Base-by-base conservation (phyloP, 2,888 invertebrate genomes). In the Tipula lateralis region DNA sequence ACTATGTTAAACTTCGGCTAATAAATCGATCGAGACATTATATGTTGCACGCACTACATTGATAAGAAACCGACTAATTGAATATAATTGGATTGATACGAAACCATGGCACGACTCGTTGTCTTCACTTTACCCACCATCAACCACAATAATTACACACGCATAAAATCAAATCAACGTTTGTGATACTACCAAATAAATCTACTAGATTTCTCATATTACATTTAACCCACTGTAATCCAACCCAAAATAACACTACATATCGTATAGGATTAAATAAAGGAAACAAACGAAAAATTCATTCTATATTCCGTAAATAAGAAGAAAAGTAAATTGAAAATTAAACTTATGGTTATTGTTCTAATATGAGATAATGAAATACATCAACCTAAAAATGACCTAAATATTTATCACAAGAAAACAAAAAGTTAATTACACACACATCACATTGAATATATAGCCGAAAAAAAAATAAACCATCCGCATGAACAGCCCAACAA, bases 341-440 rank as follows among this genome's bases (percentile, higher is more conserved):
- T 66, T 66, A 66, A 66, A 66, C 66, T 66, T 66, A 66, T 66
- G 66, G 66, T 66, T 66, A 66, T 66, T 66, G 66, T 66, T 66
- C 66, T 66, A 66, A 66, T 66, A 66, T 66, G 66, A 66, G 66
- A 66, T 66, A 66, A 66, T 66, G 66, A 66, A 66, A 66, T 66
- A 66, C 66, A 66, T 66, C 66, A 66, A 66, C 66, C 66, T 66
- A 66, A 66, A 44, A 66, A 66, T 66, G 66, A 24, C 66, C 66
- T 66, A 66, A 66, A 66, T 66, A 66, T 66, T 66, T 66, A 66
- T 66, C 66, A 66, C 66, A 66, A 66, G 66, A 66, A 66, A 66
- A 66, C 66, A 66, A 66, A 66, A 66, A 66, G 66, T 66, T 66
- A 66, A 66, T 66, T 66, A 66, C 24, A 66, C 66, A 24, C 66